Conservation (phyloP, 2,113 vertebrate genomes). For the Bufo bufo region DNA sequence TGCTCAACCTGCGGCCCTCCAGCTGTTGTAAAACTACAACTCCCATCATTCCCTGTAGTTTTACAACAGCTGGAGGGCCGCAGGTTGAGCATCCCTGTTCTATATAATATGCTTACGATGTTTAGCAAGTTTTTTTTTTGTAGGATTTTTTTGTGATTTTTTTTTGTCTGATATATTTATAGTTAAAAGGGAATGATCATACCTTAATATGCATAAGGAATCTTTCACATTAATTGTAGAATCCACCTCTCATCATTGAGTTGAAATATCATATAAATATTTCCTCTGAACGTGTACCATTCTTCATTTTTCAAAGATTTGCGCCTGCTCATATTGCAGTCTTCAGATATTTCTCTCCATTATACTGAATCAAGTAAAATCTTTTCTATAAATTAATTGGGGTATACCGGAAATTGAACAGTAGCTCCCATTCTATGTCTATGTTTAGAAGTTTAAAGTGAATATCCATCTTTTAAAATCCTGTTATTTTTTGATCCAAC, state of each 20-base stretch:
- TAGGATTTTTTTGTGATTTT: not conserved
- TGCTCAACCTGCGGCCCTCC: too few relatives aligned
- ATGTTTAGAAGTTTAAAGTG: too few relatives aligned
- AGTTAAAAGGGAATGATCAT: not conserved
- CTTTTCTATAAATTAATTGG: not conserved
- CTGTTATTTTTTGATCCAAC: too few relatives aligned
- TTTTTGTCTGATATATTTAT: not conserved
- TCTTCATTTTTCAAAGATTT: not conserved
- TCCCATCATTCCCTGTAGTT: too few relatives aligned
- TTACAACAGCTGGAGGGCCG: too few relatives aligned
- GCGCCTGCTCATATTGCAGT: not conserved
- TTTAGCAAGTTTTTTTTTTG: not conserved
- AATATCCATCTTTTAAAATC: too few relatives aligned
- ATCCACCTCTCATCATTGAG: not conserved
- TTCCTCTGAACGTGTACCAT: not conserved
- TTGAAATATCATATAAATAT: not conserved
- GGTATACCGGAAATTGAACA: too few relatives aligned
- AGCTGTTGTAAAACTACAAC: too few relatives aligned
- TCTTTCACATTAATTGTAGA: not conserved
- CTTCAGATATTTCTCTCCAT: not conserved
- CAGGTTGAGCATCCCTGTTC: too few relatives aligned
- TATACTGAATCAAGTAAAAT: not conserved
- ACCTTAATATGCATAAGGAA: not conserved
- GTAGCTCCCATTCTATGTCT: too few relatives aligned
- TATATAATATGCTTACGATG: not conserved